phyloP scores from a whole-genome alignment of 2,113 vertebrate species.

The Sylvicapra grimmia region DNA sequence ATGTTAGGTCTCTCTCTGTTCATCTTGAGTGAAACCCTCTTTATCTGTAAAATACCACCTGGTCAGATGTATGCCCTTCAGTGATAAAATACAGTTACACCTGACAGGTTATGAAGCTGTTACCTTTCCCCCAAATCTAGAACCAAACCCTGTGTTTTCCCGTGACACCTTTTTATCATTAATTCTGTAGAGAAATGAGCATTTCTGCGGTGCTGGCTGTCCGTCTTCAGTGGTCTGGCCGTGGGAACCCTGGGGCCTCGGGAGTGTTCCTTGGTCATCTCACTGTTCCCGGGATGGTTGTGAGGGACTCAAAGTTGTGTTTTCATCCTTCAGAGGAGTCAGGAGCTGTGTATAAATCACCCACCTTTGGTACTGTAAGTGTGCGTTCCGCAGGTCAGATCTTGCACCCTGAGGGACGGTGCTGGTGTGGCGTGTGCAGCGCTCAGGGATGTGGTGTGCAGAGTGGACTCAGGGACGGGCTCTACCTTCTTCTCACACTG shows the following conservation, averaged over 20 bases:
- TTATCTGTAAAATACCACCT: not conserved
- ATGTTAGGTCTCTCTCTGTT: not conserved
- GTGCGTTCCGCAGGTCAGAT: rapidly evolving
- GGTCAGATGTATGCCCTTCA: not conserved
- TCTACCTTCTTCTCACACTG: not conserved
- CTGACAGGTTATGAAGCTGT: not conserved
- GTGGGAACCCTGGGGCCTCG: not conserved
- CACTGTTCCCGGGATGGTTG: not conserved
- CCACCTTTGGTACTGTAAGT: not conserved
- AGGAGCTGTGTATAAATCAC: not conserved
- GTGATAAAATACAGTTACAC: not conserved
- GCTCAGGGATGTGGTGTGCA: not conserved
- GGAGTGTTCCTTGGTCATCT: not conserved
- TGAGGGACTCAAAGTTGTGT: not conserved
- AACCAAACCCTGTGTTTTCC: not conserved
- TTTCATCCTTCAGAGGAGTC: not conserved
- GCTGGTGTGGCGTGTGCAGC: not conserved
- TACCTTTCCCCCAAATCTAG: not conserved
- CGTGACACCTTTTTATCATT: not conserved
- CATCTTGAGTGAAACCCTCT: not conserved
- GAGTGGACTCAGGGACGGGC: not conserved
- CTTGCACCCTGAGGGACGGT: too few relatives aligned
- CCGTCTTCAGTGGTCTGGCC: not conserved
- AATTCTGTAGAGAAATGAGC: not conserved
- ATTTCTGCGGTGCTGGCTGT: not conserved